Conservation (phyloP, 2,888 invertebrate species). For the Aricia artaxerxes region DNA sequence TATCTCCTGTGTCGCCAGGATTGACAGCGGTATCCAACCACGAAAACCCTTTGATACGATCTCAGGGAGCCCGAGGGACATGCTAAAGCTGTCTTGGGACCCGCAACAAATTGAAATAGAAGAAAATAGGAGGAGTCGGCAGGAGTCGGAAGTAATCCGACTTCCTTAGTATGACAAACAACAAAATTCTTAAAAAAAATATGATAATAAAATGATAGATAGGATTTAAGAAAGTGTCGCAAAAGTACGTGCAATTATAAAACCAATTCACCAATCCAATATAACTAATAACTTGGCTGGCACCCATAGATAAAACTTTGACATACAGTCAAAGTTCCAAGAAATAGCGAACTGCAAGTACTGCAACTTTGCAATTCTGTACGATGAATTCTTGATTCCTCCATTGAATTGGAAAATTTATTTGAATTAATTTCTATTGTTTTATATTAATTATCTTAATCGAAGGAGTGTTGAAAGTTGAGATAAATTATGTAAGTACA, state of each 20-base stretch:
- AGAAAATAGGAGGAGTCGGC: too few relatives aligned
- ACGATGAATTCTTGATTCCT: conserved; percentile 23
- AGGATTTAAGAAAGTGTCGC: background rate
- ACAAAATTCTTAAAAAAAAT: too few relatives aligned
- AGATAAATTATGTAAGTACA: background rate
- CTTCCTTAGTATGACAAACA: too few relatives aligned
- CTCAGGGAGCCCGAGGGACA: too few relatives aligned
- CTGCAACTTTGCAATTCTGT: conserved; percentile 35
- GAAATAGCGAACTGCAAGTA: conserved; percentile 34
- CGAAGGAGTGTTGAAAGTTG: background rate
- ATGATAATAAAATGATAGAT: background rate
- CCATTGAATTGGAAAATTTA: background rate
- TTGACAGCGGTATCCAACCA: too few relatives aligned
- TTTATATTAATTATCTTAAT: background rate
- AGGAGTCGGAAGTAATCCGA: too few relatives aligned
- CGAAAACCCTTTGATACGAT: too few relatives aligned
- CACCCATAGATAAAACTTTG: conserved; percentile 38
- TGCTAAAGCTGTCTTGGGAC: too few relatives aligned
- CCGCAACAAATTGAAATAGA: too few relatives aligned
- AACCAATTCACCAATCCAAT: conserved; percentile 32
- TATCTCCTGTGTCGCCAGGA: too few relatives aligned
- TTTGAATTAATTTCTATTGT: background rate
- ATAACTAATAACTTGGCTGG: conserved; percentile 32
- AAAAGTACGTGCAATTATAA: conserved; percentile 27
- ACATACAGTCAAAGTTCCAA: conserved; percentile 37